phyloP scores from a whole-genome alignment of 2,113 vertebrate species.

The Rattus norvegicus region DNA sequence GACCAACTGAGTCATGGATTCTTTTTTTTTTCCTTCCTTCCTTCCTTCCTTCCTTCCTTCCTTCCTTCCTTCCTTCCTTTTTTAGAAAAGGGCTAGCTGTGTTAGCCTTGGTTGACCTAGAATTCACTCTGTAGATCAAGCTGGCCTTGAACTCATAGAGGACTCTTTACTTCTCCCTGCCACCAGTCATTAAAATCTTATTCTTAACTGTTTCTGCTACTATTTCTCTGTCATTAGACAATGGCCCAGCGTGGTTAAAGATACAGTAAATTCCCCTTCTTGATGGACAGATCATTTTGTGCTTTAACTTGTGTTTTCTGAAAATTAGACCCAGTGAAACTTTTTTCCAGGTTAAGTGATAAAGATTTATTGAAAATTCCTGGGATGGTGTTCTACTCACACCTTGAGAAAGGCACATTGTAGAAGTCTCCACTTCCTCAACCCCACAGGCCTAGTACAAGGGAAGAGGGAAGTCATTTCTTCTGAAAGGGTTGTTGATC shows the following conservation, averaged over 20 bases:
- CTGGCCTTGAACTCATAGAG: not conserved
- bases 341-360: not conserved
- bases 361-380: not conserved
- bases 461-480: not conserved
- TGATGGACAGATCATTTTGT: conserved; percentile 5
- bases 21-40: not conserved
- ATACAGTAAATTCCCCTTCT: not conserved
- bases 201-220: not conserved
- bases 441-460: not conserved
- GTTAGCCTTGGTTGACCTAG: not conserved
- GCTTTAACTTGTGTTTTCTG: conserved; percentile 21
- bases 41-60: rapidly evolving
- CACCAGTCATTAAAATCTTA: not conserved
- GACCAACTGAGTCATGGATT: not conserved
- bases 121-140: not conserved
- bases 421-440: not conserved
- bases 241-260: not conserved
- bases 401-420: not conserved
- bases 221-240: conserved; percentile 20
- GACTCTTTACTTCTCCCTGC: not conserved
- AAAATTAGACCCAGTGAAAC: not conserved
- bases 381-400: not conserved
- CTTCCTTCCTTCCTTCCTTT: not conserved
- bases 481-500: not conserved
- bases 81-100: not conserved